These are phyloP conservation scores for Eucidaris tribuloides DNA, from an alignment of 35 echinoderm and acorn worm genomes.

Conservation along the genomic window DNA sequence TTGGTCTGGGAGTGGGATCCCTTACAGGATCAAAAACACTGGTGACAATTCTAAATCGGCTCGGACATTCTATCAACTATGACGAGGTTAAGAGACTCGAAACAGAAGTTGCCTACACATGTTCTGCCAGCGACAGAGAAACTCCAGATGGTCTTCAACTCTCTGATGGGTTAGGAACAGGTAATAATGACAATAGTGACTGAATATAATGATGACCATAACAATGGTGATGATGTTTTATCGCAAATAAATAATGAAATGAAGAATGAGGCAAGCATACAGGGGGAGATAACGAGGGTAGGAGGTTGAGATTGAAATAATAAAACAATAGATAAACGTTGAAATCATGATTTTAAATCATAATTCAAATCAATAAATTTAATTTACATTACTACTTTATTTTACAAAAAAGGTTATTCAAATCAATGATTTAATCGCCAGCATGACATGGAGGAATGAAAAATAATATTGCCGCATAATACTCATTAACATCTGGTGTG, in stretches of 20 bases:
- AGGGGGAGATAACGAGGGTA: not conserved
- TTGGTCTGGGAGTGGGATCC: conserved; percentile 43
- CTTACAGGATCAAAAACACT: conserved; percentile 48
- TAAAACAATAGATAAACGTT: too few relatives aligned
- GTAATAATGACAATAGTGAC: conserved; percentile 21
- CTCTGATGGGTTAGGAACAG: conserved; percentile 42
- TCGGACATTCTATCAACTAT: conserved; percentile 59
- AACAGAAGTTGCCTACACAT: conserved; percentile 73
- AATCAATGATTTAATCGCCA: too few relatives aligned
- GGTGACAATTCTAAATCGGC: conserved; percentile 50
- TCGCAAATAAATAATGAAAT: not conserved
- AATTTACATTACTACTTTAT: too few relatives aligned
- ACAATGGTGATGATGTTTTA: not conserved
- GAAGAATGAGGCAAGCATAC: not conserved
- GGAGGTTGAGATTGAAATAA: too few relatives aligned
- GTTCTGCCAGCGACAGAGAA: conserved; percentile 17
- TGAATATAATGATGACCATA: not conserved
- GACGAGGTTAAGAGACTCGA: conserved; percentile 60
- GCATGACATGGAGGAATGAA: too few relatives aligned
- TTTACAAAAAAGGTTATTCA: too few relatives aligned
- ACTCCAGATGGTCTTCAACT: conserved; percentile 62
- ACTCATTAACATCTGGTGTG: too few relatives aligned
- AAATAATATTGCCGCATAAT: too few relatives aligned
- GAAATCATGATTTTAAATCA: too few relatives aligned
- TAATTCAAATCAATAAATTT: too few relatives aligned